Evolutionary conservation across 2,888 invertebrate species (phyloP), one percentile per base, ranked within the genome.

Genomic region (Brenthis hecate): DNA sequence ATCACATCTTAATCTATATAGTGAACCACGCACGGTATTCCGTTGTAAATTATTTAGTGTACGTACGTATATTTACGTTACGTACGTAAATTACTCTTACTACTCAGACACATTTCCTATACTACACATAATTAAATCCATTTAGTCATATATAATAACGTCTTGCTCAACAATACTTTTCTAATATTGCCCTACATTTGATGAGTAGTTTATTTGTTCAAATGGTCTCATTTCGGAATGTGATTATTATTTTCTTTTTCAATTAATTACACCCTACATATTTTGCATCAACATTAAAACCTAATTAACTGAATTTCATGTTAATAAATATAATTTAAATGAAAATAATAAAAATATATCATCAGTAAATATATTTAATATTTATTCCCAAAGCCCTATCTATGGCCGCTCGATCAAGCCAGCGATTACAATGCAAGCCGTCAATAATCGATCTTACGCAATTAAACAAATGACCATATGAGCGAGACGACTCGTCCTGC

Each of bases 371-470:
- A 71, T 43, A 43, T 43, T 63, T 63, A 71, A 71, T 43, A 43
- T 43, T 63, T 63, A 71, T 69, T 67, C 68, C 48, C 70, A 32
- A 63, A 63, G 65, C 36, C 62, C 36, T 36, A 11, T 43, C 51
- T 50, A 28, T 60, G 62, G 61, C 54, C 23, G 56, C 19, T 58
- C 56, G 70, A 64, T 72, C 65, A 72, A 74, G 72, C 71, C 76
- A 74, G 78, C 81, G 81, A 86, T 85, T 82, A 78, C 75, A 66
- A 71, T 73, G 72, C 79, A 75, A 76, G 73, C 81, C 79, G 76
- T 81, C 75, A 75, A 82, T 85, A 85, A 87, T 87, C 84, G 83
- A 88, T 89, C 82, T 84, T 81, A 84, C 76, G 82, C 83, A 86
- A 89, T 87, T 85, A 85, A 80, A 83, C 80, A 82, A 85, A 85